Evolutionary conservation across 2,113 vertebrate species (phyloP), one percentile per base, ranked within the genome.

Genomic region (Labrus mixtus): DNA sequence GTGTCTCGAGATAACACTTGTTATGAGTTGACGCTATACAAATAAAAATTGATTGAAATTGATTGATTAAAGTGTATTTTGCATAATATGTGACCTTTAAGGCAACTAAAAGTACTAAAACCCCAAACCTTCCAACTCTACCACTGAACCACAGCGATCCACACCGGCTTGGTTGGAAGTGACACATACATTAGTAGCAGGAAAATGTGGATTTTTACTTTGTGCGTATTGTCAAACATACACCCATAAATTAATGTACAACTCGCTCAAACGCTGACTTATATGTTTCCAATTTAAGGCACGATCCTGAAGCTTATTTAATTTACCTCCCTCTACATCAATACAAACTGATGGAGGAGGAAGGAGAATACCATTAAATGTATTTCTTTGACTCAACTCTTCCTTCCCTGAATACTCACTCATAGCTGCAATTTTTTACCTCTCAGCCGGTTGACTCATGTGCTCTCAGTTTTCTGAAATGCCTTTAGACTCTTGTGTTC

Each of bases 211-310:
- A 48, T 46, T 58, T 45, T 16, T 7, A 25, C 17, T 19, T 8
- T 10, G 15, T 33, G 43, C 13, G 23, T 25, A 3, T 20, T 39
- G 39, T 48, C 45, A 50, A 16, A 15, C 3, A 25, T 1, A 23
- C 39, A 67, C 23, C 16, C 51, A 16, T 43, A 51, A 56, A 76
- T 66, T 13, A 23, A 48, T 56, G 59, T 33, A 36, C 61, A 20
- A 63, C 51, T 66, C 36, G 36, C 65, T 33, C n/a, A 20, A 55
- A 70, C 33, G 51, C 51, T n/a, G 50, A 65, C 37, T 65, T 67
- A 62, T 73, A 67, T 59, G 46, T 19, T 68, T 55, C 50, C 75
- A 57, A 74, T 72, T 73, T 76, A 60, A 70, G 22, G 56, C 67
- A 33, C 19, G 63, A 8, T 46, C 53, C 73, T 78, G 37, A 50